Base-by-base conservation (phyloP, 1,140 invertebrate genomes). In the Drosophila oshimai region DNA sequence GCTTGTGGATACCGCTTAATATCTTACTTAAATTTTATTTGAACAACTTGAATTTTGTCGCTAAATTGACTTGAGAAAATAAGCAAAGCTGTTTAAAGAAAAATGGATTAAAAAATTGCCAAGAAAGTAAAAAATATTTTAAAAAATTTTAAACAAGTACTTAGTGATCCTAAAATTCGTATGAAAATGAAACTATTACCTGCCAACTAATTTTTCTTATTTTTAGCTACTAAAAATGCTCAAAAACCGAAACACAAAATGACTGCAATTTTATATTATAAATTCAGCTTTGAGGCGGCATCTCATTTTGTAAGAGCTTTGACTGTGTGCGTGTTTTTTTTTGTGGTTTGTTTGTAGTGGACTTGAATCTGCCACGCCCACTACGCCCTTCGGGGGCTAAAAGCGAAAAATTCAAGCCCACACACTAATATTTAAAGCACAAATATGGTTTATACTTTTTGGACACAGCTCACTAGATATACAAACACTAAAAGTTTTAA, bases 221-320 rank as follows among this genome's bases (percentile, higher is more conserved):
- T 71, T 37, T 3, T 29, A 64, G 36, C 36, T 45, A 57, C 51
- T 71, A 41, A 64, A 77, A 73, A 47, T 47, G 24, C 33, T 42
- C 39, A 57, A 70, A 54, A 41, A 46, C 15, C 12, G 17, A 51
- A 31, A 36, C 37, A 39, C 29, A 24, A 73, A 84, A 87, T 84
- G 31, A 86, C 80, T 60, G 67, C 81, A 84, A 84, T 84, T 86
- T 86, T 36, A 60, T 51, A n/a, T 86, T 36, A 60, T 26, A 44
- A 26, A 44, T 22, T 44, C 54, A 33, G 45, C 12, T 17, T 37
- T 20, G 20, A 50, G 47, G 47, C n/a, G 26, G 42, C 12, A 34
- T 26, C 24, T 24, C 46, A 67, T 72, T 73, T 55, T 73, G 67
- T 57, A 54, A 71, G 18, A 42, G 6, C 22, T 39, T 9, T 17